These are phyloP conservation scores for Brachionus paranguensis DNA, from an alignment of 1,140 invertebrate genomes.

Conservation along the genomic window DNA sequence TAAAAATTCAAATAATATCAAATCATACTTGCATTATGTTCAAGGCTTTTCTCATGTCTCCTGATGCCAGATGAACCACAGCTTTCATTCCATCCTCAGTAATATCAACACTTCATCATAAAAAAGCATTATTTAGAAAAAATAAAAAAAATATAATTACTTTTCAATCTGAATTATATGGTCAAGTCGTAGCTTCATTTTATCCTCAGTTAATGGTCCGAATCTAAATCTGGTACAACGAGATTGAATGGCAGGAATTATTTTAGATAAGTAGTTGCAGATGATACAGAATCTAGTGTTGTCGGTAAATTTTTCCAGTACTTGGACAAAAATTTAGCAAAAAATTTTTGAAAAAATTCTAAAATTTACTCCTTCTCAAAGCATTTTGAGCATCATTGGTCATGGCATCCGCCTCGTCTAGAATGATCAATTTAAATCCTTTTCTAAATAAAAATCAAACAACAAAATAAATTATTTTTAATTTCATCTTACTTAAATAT, in stretches of 20 bases:
- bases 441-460: slow-evolving; percentile 54
- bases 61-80: slow-evolving; percentile 76
- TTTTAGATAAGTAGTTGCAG: slow-evolving; percentile 96
- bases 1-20: neutral
- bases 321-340: slow-evolving; percentile 58
- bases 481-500: slow-evolving; percentile 69
- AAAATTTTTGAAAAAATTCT: neutral
- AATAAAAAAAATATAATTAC: slow-evolving; percentile 54
- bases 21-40: slow-evolving; percentile 68
- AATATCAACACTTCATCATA: slow-evolving; percentile 66
- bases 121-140: slow-evolving; percentile 44
- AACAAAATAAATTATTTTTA: neutral
- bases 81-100: slow-evolving; percentile 84
- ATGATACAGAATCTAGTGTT: slow-evolving; percentile 97
- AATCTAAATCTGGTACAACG: slow-evolving; percentile 95
- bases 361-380: slow-evolving; percentile 74
- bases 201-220: slow-evolving; percentile 72
- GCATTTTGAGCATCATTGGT: slow-evolving; percentile 99
- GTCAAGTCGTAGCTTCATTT: slow-evolving; percentile 81
- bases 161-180: slow-evolving; percentile 77
- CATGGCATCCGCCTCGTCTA: slow-evolving; percentile 99
- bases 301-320: slow-evolving; percentile 97
- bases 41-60: slow-evolving; percentile 96
- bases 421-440: slow-evolving; percentile 89
- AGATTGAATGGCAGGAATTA: slow-evolving; percentile 95